Evolutionary conservation across 2,888 invertebrate species (phyloP), one percentile per base, ranked within the genome.

Genomic region (Lymantria dispar): DNA sequence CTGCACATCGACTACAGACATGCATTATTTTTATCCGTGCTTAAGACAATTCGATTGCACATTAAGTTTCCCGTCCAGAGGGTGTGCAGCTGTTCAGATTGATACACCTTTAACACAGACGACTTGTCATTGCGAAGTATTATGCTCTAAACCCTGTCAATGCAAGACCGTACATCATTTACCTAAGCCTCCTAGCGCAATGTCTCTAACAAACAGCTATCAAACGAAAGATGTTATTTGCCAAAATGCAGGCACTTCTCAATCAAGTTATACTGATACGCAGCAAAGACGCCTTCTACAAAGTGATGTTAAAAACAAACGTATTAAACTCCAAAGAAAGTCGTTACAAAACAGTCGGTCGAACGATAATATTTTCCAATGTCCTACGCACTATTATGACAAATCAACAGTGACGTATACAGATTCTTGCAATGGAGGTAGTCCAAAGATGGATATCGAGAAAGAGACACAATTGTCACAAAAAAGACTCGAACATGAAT

Each of bases 1-100:
- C 38, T 72, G 76, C 52, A 86, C 88, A 11, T 91, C 91, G 5
- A 90, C 91, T 7, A 82, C 87, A 14, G 91, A 91, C 55, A 73
- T 91, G 15, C 74, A 76, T 46, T 85, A 83, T 58, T 91, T 91
- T 66, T 81, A 66, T 50, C 86, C 85, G 7, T 60, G 56, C 37
- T 47, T 77, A 15, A 76, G 75, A 33, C 54, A 57, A 33, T 53
- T 52, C 22, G 61, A 70, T 15, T 72, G 65, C 55, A 54, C 48
- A 14, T 48, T 57, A 22, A 49, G 41, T 10, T 43, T 53, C 14
- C 60, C 57, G 33, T 37, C 50, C 9, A 65, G 57, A 59, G 63
- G 56, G 22, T 58, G 64, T 45, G 72, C 74, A 7, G 58, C 67
- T 11, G 68, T 76, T 2, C 85, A 84, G 67, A 71, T 76, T 3